Conservation (phyloP, 2,888 invertebrate species). For the Neuroscelio doddi region DNA sequence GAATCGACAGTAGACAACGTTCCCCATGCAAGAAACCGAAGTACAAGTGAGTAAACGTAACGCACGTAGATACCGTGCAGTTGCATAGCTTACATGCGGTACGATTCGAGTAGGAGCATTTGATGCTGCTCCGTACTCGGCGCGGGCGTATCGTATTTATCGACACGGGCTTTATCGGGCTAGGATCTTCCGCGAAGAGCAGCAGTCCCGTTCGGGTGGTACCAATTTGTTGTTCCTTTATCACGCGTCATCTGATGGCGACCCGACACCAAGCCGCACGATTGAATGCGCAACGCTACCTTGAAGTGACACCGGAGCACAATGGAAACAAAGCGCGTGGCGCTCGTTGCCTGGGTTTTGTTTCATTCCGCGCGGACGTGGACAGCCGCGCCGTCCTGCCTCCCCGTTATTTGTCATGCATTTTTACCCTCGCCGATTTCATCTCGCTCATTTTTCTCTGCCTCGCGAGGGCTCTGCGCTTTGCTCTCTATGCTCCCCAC, state of each 20-base stretch:
- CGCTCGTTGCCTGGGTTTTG: slow-evolving; percentile 63
- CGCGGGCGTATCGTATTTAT: slow-evolving; percentile 62
- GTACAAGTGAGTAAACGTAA: too few species aligned
- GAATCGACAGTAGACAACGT: too few species aligned
- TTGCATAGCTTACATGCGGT: too few species aligned
- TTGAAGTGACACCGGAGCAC: slow-evolving; percentile 69
- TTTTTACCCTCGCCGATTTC: slow-evolving; percentile 68
- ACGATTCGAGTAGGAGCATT: neutral
- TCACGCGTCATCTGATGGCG: slow-evolving; percentile 70
- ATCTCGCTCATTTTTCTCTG: slow-evolving; percentile 69
- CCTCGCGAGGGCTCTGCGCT: slow-evolving; percentile 28
- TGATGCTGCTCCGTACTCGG: slow-evolving; percentile 7
- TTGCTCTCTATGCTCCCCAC: neutral
- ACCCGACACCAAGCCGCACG: slow-evolving; percentile 65
- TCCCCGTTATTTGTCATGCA: slow-evolving; percentile 68
- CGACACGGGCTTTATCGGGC: slow-evolving; percentile 63
- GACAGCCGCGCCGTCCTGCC: slow-evolving; percentile 53
- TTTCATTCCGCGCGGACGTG: slow-evolving; percentile 64
- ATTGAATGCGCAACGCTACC: slow-evolving; percentile 61
- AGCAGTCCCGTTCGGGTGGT: slow-evolving; percentile 69
- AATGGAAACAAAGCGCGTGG: slow-evolving; percentile 69
- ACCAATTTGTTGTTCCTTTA: slow-evolving; percentile 71
- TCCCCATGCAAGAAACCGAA: too few species aligned
- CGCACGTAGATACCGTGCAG: too few species aligned
- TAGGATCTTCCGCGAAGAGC: slow-evolving; percentile 63